These are phyloP conservation scores for Acrocyrtus sp. DNA, from an alignment of 2,888 invertebrate species.

Conservation along the genomic window DNA sequence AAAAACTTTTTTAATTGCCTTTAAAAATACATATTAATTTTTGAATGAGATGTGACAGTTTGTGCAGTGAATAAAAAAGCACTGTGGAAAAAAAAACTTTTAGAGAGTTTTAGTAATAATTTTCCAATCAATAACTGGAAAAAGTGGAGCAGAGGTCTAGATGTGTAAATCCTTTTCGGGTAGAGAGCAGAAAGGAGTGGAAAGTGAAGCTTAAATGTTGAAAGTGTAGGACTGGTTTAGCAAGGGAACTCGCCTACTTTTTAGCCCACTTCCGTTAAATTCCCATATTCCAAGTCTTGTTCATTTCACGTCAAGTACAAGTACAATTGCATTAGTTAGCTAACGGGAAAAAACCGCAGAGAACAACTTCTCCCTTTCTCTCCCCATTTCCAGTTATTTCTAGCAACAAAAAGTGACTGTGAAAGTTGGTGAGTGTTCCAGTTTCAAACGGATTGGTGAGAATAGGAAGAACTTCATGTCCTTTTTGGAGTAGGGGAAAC, in stretches of 20 bases:
- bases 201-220: too few species aligned
- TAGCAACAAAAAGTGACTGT: background rate
- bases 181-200: too few species aligned
- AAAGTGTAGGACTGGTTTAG: too few species aligned
- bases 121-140: too few species aligned
- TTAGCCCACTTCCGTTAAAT: too few species aligned
- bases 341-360: background rate
- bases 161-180: too few species aligned
- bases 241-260: conserved; percentile 15
- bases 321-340: background rate
- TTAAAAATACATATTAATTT: too few species aligned
- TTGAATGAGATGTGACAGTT: background rate
- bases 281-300: background rate
- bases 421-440: background rate
- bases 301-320: background rate
- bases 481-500: background rate
- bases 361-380: background rate
- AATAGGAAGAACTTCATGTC: background rate
- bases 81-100: conserved; percentile 7
- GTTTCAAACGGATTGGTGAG: too few species aligned
- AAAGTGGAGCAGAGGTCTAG: too few species aligned
- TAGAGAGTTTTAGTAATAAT: too few species aligned
- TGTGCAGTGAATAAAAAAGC: background rate
- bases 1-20: too few species aligned
- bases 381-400: background rate